These are phyloP conservation scores for Limenitis camilla DNA, from an alignment of 2,888 invertebrate genomes.

Conservation along the genomic window DNA sequence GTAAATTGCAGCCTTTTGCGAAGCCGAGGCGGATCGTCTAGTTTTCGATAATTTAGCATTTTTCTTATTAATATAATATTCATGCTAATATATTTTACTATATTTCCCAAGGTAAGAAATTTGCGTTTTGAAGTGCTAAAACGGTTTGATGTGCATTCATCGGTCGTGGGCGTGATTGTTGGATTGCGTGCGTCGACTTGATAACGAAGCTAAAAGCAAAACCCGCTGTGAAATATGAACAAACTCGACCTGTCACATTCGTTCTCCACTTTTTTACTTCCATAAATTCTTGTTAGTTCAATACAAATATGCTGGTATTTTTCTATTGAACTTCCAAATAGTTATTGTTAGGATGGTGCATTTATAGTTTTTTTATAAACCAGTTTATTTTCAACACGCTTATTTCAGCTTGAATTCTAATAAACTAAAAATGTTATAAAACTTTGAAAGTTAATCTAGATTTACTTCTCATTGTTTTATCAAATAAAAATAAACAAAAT, in stretches of 20 bases:
- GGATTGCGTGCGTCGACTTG: conserved; percentile 60
- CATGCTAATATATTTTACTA: conserved; percentile 31
- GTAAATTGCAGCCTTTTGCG: too few relatives aligned
- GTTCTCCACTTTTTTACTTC: conserved; percentile 14
- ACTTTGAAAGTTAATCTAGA: too few relatives aligned
- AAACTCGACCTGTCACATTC: conserved; percentile 25
- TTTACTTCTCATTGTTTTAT: too few relatives aligned
- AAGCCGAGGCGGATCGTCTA: too few relatives aligned
- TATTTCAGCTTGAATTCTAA: too few relatives aligned
- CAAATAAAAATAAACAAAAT: too few relatives aligned
- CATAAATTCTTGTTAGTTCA: conserved; percentile 9
- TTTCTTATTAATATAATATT: too few relatives aligned
- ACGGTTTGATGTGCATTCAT: conserved; percentile 59
- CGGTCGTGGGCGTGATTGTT: conserved; percentile 48
- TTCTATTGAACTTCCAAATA: background rate
- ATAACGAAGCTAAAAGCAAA: conserved; percentile 56
- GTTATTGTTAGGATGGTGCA: background rate
- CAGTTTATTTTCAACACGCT: too few relatives aligned
- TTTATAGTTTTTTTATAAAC: too few relatives aligned
- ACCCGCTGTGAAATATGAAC: conserved; percentile 41
- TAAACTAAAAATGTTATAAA: too few relatives aligned
- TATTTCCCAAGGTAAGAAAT: conserved; percentile 36
- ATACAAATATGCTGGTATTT: background rate
- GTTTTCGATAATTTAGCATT: too few relatives aligned
- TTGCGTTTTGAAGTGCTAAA: conserved; percentile 56